Conservation (phyloP, 2,113 vertebrate genomes). For the Gorilla gorilla region DNA sequence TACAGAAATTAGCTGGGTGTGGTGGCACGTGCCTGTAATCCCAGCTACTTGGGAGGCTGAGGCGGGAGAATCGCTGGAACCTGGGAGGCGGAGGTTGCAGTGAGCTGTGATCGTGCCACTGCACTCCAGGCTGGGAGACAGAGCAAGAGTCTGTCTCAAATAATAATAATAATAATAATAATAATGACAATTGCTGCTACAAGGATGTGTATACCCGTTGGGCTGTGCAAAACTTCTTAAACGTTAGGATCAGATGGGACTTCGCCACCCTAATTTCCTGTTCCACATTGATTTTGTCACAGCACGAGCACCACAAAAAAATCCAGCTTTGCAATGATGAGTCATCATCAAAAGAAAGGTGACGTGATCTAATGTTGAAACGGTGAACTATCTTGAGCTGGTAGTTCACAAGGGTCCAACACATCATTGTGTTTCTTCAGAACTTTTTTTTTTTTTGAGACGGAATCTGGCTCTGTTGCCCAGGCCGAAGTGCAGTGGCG, state of each 20-base stretch:
- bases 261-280: neutral
- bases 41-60: neutral
- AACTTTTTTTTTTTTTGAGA: neutral
- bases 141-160: neutral
- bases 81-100: neutral
- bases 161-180: neutral
- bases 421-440: neutral
- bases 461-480: too few relatives aligned
- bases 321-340: neutral
- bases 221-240: neutral
- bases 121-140: neutral
- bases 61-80: neutral
- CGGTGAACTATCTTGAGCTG: neutral
- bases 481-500: too few relatives aligned
- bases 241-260: neutral
- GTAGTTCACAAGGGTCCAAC: neutral
- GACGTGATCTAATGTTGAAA: neutral
- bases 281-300: neutral
- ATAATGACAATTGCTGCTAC: neutral
- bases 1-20: neutral
- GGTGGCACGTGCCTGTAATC: neutral
- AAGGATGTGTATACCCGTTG: neutral
- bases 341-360: neutral
- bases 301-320: neutral
- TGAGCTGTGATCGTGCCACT: neutral